Evolutionary conservation across 1,140 invertebrate genomes (phyloP).

Genomic region (Magallana gigas): DNA sequence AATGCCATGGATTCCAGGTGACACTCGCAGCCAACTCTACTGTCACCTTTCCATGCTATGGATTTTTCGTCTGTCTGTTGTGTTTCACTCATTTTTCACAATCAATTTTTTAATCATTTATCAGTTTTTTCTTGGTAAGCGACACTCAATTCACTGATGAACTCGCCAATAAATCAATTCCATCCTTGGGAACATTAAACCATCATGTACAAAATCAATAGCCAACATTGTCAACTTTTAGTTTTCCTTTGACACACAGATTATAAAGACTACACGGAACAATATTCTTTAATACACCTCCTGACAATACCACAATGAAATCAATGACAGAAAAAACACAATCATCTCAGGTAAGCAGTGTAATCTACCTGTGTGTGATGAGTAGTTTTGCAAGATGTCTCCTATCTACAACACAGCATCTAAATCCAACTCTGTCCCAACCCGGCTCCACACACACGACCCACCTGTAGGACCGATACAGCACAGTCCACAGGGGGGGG

Average conservation of each 20-base stretch:
- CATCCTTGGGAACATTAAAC: neutral
- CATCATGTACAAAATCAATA: constrained; percentile 7
- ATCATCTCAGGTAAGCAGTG: neutral
- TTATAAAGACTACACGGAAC: neutral
- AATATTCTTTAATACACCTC: neutral
- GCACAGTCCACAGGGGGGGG: too few relatives aligned
- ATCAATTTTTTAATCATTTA: constrained; percentile 36
- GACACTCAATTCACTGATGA: constrained; percentile 24
- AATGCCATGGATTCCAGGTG: constrained; percentile 14
- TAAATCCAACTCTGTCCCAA: too few relatives aligned
- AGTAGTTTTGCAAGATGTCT: too few relatives aligned
- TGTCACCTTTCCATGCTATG: neutral
- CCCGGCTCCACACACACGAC: too few relatives aligned
- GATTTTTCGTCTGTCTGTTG: constrained; percentile 32
- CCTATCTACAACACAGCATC: too few relatives aligned
- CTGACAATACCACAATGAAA: constrained; percentile 7
- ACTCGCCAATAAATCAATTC: constrained; percentile 1
- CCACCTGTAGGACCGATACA: too few relatives aligned
- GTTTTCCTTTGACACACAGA: neutral
- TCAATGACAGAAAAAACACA: neutral
- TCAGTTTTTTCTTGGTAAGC: neutral
- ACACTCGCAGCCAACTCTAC: neutral
- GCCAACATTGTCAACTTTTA: neutral
- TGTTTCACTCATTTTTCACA: constrained; percentile 34
- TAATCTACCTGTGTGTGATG: too few relatives aligned